These are phyloP conservation scores for Drosophila eohydei DNA, from an alignment of 2,888 invertebrate genomes.

Conservation along the genomic window DNA sequence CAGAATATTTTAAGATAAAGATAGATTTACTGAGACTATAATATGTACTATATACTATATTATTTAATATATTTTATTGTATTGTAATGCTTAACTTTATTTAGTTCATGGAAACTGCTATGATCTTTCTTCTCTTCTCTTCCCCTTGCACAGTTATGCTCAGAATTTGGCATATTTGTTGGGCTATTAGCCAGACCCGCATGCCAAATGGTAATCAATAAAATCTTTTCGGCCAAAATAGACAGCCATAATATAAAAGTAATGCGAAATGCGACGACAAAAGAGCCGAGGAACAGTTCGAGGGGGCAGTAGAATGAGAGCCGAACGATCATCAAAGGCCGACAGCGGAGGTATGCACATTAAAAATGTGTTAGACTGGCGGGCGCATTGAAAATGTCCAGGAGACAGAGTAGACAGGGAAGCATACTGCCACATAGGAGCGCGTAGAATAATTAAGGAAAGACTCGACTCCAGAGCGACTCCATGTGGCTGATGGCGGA, in stretches of 20 bases:
- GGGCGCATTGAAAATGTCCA: constrained; percentile 43
- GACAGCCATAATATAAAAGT: constrained; percentile 43
- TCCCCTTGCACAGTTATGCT: background rate
- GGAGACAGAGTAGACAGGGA: constrained; percentile 21
- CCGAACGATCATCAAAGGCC: constrained; percentile 69
- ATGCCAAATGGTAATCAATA: constrained; percentile 42
- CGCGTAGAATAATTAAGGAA: constrained; percentile 41
- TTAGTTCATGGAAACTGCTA: background rate
- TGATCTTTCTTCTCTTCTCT: background rate
- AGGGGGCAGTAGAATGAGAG: constrained; percentile 1
- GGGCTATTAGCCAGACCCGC: constrained; percentile 12
- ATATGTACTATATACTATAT: no score
- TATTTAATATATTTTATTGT: background rate
- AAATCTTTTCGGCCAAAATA: constrained; percentile 46
- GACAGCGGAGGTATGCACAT: constrained; percentile 66
- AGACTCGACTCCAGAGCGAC: constrained; percentile 53
- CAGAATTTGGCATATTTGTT: background rate
- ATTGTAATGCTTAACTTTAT: background rate
- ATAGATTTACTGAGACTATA: background rate
- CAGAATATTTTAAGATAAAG: background rate
- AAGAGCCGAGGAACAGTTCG: constrained; percentile 2
- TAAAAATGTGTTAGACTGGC: constrained; percentile 56
- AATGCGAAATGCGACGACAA: constrained; percentile 35
- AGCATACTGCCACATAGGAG: constrained; percentile 10
- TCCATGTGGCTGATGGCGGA: constrained; percentile 70